phyloP scores from a whole-genome alignment of 1,140 invertebrate species.

The Meloidogyne hapla region DNA sequence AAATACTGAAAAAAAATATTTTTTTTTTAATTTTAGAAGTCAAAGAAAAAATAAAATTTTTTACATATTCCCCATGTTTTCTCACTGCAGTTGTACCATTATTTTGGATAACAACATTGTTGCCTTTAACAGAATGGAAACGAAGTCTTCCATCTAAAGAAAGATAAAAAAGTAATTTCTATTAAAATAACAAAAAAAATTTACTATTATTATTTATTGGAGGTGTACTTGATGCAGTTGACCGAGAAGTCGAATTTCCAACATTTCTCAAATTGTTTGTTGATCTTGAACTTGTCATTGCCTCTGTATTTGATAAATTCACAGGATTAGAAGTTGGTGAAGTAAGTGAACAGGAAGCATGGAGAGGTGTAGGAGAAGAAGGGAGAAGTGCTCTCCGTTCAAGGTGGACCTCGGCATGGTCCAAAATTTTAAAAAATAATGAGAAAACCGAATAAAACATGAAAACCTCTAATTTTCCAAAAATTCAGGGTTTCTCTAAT shows the following conservation, averaged over 20 bases:
- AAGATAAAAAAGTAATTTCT: neutral
- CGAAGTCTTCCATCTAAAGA: constrained; percentile 27
- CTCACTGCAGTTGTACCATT: constrained; percentile 36
- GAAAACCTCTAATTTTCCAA: too few relatives aligned
- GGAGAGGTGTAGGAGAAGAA: constrained; percentile 8
- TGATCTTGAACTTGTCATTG: constrained; percentile 35
- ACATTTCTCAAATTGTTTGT: constrained; percentile 26
- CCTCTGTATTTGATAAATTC: constrained; percentile 7
- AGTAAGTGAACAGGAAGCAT: constrained; percentile 10
- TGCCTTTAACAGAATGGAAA: constrained; percentile 42
- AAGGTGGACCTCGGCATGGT: constrained; percentile 34
- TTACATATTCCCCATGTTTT: constrained; percentile 36
- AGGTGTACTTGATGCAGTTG: constrained; percentile 17
- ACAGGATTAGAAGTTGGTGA: neutral
- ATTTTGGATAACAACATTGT: constrained; percentile 34
- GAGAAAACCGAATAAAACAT: too few relatives aligned
- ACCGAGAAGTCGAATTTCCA: neutral
- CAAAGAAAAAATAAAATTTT: neutral
- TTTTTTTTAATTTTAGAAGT: neutral
- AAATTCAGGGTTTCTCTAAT: too few relatives aligned
- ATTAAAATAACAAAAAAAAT: neutral
- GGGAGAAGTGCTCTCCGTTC: constrained; percentile 14
- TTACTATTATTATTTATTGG: constrained; percentile 17
- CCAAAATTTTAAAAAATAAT: constrained; percentile 5
- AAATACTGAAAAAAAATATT: constrained; percentile 38